Evolutionary conservation across 2,888 invertebrate species (phyloP), one percentile per base, ranked within the genome.

Genomic region (Pasiphila rectangulata): DNA sequence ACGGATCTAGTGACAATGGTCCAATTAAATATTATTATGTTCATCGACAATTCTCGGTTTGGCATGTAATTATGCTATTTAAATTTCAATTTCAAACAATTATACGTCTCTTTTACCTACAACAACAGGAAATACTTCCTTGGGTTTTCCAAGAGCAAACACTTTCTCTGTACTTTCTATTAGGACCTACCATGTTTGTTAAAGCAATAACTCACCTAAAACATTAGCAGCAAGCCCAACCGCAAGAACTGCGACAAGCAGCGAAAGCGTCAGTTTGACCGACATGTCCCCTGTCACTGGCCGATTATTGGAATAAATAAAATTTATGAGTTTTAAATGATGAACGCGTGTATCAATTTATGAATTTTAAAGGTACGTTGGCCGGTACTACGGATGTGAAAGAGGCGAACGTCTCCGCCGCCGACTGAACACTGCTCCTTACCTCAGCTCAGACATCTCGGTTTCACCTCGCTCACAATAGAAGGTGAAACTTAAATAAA

Each of bases 401-500:
- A 72, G 76, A 77, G 83, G 80, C 79, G 82, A 71, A 48, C 83
- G 77, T 76, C 74, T 68, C 81, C 79, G 68, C 61, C 62, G 84
- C 74, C 72, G 64, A 72, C 68, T 69, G 59, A 61, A 77, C 69
- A 85, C 86, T 84, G 83, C 74, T 83, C 84, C 84, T 87, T 81
- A 67, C 69, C 76, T 74, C 73, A 75, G 72, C 72, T 64, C 71
- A 76, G 73, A 83, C 64, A 69, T 62, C 73, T 67, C 71, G 76
- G 84, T 86, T 85, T 85, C 85, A 84, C 87, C 77, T 75, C 78
- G 67, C 76, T 79, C 73, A 85, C 84, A 87, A 87, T 85, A 85
- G 88, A 86, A 86, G 86, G 87, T 87, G 88, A 88, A 87, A 87
- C 83, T 87, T 84, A 82, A 87, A 83, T 86, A 85, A 87, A 83